A percentile compares a stretch with the other conserved stretches of the same genome.
phyloP scores from a whole-genome alignment of 1,140 invertebrate genomes.

The Listronotus bonariensis region DNA sequence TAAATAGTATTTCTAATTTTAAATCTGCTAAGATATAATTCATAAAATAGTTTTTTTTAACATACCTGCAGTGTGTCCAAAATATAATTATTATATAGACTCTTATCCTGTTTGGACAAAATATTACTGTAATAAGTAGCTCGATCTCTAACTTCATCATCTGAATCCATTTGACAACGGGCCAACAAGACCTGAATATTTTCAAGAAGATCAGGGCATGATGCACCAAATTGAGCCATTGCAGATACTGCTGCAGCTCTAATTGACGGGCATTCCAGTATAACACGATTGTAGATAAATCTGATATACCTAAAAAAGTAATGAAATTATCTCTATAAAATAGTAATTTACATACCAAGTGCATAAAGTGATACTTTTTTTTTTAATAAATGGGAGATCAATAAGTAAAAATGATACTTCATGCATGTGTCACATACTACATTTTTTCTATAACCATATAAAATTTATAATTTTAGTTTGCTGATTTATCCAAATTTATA shows the following conservation, averaged over 20 bases:
- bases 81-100: slow-evolving; percentile 83
- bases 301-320: slow-evolving; percentile 80
- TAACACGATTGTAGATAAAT: slow-evolving; percentile 98
- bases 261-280: slow-evolving; percentile 93
- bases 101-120: slow-evolving; percentile 66
- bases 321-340: too few relatives aligned
- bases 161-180: slow-evolving; percentile 93
- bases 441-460: too few relatives aligned
- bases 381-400: too few relatives aligned
- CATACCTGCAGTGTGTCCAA: slow-evolving; percentile 70
- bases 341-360: too few relatives aligned
- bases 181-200: slow-evolving; percentile 84
- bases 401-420: too few relatives aligned
- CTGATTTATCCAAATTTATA: too few relatives aligned
- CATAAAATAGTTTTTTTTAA: not conserved
- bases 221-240: slow-evolving; percentile 95
- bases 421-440: too few relatives aligned
- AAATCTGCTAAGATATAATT: not conserved
- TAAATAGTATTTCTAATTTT: too few relatives aligned
- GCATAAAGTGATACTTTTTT: too few relatives aligned
- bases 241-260: slow-evolving; percentile 96
- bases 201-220: slow-evolving; percentile 86
- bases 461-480: too few relatives aligned
- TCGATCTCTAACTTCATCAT: slow-evolving; percentile 97
- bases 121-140: slow-evolving; percentile 96